These are phyloP conservation scores for Mesopsocus fuscifrons DNA, from an alignment of 2,888 invertebrate species.

Conservation along the genomic window DNA sequence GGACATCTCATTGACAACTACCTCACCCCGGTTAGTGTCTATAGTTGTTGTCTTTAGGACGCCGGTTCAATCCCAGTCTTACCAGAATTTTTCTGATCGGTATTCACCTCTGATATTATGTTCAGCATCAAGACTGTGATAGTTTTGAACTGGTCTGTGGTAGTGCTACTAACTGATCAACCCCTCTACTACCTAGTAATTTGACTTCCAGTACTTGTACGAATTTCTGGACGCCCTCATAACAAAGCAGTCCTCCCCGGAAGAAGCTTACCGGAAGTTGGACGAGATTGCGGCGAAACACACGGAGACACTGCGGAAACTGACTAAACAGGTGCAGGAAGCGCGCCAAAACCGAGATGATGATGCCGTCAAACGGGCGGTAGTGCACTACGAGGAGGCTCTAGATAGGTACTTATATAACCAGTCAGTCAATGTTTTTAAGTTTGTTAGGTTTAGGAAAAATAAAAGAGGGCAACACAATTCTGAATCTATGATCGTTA, in stretches of 20 bases:
- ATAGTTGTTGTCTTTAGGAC: slow-evolving; percentile 1
- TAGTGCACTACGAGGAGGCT: slow-evolving; percentile 79
- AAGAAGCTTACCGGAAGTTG: slow-evolving; percentile 88
- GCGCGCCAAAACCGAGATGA: slow-evolving; percentile 77
- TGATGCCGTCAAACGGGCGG: slow-evolving; percentile 65
- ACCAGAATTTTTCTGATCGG: no score
- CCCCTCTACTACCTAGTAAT: no score
- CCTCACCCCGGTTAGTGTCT: slow-evolving; percentile 51
- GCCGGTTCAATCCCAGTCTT: no score
- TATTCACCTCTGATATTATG: no score
- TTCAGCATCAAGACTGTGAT: no score
- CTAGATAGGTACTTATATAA: slow-evolving; percentile 43
- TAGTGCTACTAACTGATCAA: no score
- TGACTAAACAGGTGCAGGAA: slow-evolving; percentile 89
- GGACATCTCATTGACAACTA: slow-evolving; percentile 91
- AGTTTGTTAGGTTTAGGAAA: no score
- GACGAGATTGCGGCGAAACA: slow-evolving; percentile 85
- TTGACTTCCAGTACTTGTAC: slow-evolving; percentile 52
- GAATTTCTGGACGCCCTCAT: slow-evolving; percentile 94
- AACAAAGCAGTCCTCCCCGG: slow-evolving; percentile 90
- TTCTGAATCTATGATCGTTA: no score
- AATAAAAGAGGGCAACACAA: no score
- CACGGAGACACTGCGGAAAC: slow-evolving; percentile 72
- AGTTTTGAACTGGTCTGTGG: no score
- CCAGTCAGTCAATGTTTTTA: background rate